phyloP scores from a whole-genome alignment of 2,888 invertebrate genomes.

The Anoplius nigerrimus region DNA sequence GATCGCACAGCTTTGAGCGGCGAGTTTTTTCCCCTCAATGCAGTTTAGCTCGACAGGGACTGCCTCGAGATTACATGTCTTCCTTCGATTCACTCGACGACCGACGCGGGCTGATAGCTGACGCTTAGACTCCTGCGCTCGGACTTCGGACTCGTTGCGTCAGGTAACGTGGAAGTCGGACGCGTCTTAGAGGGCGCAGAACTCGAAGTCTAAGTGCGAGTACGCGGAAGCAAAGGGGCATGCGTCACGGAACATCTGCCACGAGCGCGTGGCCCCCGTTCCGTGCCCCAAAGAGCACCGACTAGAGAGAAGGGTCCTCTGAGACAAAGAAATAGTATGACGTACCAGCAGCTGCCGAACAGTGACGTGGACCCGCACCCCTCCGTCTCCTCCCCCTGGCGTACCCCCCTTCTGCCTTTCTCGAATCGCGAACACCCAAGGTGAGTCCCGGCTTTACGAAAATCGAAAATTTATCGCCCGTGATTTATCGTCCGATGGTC shows the following conservation, averaged over 20 bases:
- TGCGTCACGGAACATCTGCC: conserved; percentile 73
- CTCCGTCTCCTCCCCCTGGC: too few species aligned
- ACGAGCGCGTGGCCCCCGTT: conserved; percentile 64
- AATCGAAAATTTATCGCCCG: conserved; percentile 59
- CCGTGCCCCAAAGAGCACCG: conserved; percentile 67
- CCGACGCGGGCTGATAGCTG: too few species aligned
- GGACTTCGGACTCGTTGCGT: too few species aligned
- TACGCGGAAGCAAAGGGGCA: conserved; percentile 59
- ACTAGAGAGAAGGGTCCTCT: conserved; percentile 68
- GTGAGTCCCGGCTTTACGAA: conserved; percentile 45
- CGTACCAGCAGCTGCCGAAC: conserved; percentile 71
- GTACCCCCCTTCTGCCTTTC: too few species aligned
- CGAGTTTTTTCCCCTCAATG: too few species aligned
- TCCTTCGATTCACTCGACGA: too few species aligned
- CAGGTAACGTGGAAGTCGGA: too few species aligned
- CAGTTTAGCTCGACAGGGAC: too few species aligned
- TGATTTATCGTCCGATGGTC: conserved; percentile 30
- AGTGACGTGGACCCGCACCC: conserved; percentile 65
- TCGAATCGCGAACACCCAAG: conserved; percentile 32
- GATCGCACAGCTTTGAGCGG: too few species aligned
- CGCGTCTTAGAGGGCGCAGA: conserved; percentile 42
- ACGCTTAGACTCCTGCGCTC: too few species aligned
- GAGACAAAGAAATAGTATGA: conserved; percentile 75
- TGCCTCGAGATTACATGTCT: too few species aligned
- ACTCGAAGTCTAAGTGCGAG: conserved; percentile 56